These are phyloP conservation scores for Thalassarche chlororhynchos DNA, from an alignment of 2,113 vertebrate species.

Conservation along the genomic window DNA sequence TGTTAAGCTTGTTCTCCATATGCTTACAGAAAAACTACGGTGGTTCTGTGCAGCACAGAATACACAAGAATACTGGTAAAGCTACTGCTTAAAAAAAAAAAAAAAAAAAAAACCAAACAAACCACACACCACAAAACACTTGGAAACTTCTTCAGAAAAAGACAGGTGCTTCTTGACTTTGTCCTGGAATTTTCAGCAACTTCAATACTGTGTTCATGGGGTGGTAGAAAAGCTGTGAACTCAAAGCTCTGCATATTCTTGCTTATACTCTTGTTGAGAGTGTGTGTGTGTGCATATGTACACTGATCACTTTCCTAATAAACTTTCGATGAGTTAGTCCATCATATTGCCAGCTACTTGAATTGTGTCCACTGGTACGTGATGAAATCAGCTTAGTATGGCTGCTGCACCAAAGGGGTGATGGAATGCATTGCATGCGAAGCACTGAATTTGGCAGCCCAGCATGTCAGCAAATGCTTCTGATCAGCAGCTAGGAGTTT, in stretches of 20 bases:
- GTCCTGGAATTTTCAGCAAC: background rate
- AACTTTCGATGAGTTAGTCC: background rate
- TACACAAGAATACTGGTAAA: background rate
- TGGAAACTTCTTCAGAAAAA: background rate
- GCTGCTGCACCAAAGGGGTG: background rate
- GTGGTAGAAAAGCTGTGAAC: background rate
- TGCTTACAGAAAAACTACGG: background rate
- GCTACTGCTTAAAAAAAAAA: background rate
- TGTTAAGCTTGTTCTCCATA: background rate
- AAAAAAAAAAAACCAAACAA: too few relatives aligned
- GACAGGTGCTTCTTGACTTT: background rate
- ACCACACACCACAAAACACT: background rate
- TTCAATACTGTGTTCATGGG: background rate
- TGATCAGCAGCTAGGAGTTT: background rate
- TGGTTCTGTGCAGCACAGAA: background rate
- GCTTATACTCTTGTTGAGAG: background rate
- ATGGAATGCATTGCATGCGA: background rate
- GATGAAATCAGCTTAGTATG: background rate
- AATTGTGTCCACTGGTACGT: background rate
- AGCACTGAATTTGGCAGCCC: background rate
- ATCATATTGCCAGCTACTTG: background rate
- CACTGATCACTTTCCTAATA: background rate
- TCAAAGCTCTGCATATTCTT: background rate
- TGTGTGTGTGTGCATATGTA: background rate
- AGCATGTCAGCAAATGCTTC: background rate